These are phyloP conservation scores for Ophion obscuratus DNA, from an alignment of 2,888 invertebrate species.

Conservation along the genomic window DNA sequence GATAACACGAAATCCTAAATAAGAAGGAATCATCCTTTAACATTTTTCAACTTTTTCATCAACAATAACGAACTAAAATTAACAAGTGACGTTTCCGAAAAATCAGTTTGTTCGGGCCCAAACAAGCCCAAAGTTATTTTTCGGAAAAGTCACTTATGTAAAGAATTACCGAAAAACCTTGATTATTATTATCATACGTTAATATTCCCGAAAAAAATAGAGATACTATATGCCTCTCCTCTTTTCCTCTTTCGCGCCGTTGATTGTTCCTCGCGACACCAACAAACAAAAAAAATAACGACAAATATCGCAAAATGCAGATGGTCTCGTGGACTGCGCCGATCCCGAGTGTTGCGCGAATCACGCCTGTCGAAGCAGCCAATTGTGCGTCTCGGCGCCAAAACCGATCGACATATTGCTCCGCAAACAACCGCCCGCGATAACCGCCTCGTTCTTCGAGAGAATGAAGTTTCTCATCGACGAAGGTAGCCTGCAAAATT, in stretches of 20 bases:
- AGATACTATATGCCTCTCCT: neutral
- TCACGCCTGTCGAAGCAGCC: conserved; percentile 92
- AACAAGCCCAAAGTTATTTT: too few relatives aligned
- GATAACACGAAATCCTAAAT: too few relatives aligned
- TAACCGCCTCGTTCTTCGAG: conserved; percentile 99
- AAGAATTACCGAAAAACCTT: too few relatives aligned
- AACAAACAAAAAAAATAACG: neutral
- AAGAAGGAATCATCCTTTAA: too few relatives aligned
- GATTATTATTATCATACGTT: neutral
- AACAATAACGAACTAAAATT: too few relatives aligned
- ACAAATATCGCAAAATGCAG: conserved; percentile 84
- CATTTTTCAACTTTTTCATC: too few relatives aligned
- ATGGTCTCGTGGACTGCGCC: conserved; percentile 98
- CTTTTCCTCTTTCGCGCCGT: too few relatives aligned
- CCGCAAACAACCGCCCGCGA: conserved; percentile 97
- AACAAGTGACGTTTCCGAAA: too few relatives aligned
- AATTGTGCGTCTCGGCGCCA: conserved; percentile 96
- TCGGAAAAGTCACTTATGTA: too few relatives aligned
- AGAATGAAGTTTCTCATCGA: conserved; percentile 99
- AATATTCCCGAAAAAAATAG: neutral
- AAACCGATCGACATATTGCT: conserved; percentile 98
- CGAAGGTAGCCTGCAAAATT: conserved; percentile 98
- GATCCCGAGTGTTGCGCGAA: conserved; percentile 98
- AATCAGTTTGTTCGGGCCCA: too few relatives aligned
- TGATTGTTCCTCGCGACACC: neutral